A percentile compares a stretch with the other conserved stretches of the same genome.
Conservation (phyloP, 2,797 vertebrate genomes). For the Microhierax caerulescens region DNA sequence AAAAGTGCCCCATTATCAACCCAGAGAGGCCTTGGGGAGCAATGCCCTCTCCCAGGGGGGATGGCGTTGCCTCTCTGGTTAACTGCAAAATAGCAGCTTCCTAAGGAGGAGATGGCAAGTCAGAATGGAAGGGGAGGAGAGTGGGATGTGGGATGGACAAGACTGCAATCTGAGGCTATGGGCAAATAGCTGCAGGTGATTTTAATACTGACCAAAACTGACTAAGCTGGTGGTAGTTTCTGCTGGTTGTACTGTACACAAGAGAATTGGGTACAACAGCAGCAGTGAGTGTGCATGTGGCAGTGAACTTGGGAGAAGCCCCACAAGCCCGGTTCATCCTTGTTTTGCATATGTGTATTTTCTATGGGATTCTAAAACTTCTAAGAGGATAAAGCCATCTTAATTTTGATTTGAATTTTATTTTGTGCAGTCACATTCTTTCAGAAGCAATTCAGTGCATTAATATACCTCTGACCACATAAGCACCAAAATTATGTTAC, state of each 20-base stretch:
- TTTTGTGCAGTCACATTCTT: neutral
- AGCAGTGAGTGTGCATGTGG: fast-evolving
- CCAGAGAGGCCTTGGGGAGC: neutral
- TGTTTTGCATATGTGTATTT: neutral
- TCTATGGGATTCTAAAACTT: neutral
- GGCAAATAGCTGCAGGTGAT: neutral
- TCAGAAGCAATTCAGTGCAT: neutral
- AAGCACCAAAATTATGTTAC: fast-evolving
- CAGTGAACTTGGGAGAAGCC: neutral
- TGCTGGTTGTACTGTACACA: neutral
- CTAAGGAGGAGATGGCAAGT: neutral
- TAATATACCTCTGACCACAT: fast-evolving
- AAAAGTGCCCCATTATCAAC: neutral
- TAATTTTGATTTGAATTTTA: neutral
- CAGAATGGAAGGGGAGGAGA: neutral
- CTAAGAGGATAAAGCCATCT: fast-evolving
- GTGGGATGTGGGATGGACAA: fast-evolving
- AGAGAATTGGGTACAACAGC: neutral
- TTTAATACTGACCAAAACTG: neutral
- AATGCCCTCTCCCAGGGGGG: fast-evolving
- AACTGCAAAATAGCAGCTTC: neutral
- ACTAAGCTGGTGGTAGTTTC: neutral
- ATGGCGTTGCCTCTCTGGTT: fast-evolving
- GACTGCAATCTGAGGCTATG: neutral
- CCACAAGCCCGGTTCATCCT: neutral